Percentiles rank a stretch among this genome's conserved stretches.
Evolutionary conservation across 2,797 vertebrate genomes (phyloP).

Genomic region (Naso thynnoides): DNA sequence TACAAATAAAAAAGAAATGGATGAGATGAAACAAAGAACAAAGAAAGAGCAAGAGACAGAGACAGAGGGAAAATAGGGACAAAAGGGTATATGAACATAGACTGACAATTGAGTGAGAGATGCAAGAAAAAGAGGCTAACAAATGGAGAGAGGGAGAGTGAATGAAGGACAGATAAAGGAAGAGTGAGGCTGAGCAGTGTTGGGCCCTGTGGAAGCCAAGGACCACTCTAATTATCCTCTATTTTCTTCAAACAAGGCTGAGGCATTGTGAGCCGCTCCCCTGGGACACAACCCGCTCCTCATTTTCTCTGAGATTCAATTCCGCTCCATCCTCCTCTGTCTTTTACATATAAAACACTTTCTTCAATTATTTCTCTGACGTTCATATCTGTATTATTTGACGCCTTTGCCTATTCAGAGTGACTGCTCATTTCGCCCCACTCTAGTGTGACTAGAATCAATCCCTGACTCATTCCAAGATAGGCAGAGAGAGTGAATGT

Average conservation of each 20-base stretch:
- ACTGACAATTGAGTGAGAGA: conserved; percentile 55
- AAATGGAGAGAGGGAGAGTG: conserved; percentile 44
- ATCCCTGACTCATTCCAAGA: conserved; percentile 72
- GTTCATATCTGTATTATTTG: conserved; percentile 85
- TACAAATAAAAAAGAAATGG: conserved; percentile 37
- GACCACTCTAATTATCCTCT: conserved; percentile 84
- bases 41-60: conserved; percentile 34
- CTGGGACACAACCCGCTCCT: conserved; percentile 71
- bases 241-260: conserved; percentile 84
- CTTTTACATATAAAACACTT: conserved; percentile 88
- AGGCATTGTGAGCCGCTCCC: conserved; percentile 77
- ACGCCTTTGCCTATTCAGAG: conserved; percentile 76
- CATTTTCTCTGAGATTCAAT: conserved; percentile 84
- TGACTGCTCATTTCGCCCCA: conserved; percentile 76
- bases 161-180: conserved; percentile 54
- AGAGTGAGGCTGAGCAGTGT: conserved; percentile 55
- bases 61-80: conserved; percentile 28
- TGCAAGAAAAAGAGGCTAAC: conserved; percentile 41
- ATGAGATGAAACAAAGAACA: conserved; percentile 54
- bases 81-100: conserved; percentile 26
- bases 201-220: conserved; percentile 71
- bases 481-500: conserved; percentile 37
- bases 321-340: conserved; percentile 79
- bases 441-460: conserved; percentile 81
- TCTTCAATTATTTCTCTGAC: conserved; percentile 84